Percentiles rank a stretch among this genome's conserved stretches.
Conservation (phyloP, 2,888 invertebrate genomes). For the Penaeus monodon region DNA sequence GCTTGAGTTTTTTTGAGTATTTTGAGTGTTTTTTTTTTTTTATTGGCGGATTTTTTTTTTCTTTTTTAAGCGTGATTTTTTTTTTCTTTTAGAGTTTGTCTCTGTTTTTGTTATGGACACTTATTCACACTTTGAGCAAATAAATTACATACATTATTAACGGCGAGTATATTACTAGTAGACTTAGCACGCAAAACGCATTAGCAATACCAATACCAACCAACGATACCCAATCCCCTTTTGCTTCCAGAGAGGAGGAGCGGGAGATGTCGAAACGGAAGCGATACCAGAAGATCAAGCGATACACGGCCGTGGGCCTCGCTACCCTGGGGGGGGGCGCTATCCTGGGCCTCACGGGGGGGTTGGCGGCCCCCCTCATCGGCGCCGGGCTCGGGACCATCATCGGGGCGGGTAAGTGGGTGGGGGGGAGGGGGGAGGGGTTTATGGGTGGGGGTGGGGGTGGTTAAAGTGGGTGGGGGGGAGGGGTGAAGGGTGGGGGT, state of each 20-base stretch:
- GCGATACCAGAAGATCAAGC: conserved; percentile 71
- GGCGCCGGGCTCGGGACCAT: conserved; percentile 71
- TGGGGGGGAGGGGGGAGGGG: no score
- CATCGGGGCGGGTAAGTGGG: conserved; percentile 65
- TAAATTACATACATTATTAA: no score
- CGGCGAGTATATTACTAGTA: no score
- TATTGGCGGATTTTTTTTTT: not conserved
- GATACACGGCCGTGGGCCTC: conserved; percentile 77
- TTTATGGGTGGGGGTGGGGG: no score
- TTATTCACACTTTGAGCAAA: no score
- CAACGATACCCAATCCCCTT: no score
- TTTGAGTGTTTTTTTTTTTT: not conserved
- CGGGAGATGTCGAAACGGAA: conserved; percentile 71
- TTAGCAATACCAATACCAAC: no score
- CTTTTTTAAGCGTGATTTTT: not conserved
- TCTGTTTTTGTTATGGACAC: no score
- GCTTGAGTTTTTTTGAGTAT: no score
- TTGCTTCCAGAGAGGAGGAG: conserved; percentile 72
- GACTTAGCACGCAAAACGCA: no score
- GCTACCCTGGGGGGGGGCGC: conserved; percentile 78
- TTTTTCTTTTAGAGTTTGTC: no score
- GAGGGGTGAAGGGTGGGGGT: no score
- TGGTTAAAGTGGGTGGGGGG: not conserved
- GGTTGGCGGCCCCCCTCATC: conserved; percentile 77
- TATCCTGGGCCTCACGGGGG: conserved; percentile 77